Conservation (phyloP, 2,113 vertebrate genomes). For the Hemiprocne comata region DNA sequence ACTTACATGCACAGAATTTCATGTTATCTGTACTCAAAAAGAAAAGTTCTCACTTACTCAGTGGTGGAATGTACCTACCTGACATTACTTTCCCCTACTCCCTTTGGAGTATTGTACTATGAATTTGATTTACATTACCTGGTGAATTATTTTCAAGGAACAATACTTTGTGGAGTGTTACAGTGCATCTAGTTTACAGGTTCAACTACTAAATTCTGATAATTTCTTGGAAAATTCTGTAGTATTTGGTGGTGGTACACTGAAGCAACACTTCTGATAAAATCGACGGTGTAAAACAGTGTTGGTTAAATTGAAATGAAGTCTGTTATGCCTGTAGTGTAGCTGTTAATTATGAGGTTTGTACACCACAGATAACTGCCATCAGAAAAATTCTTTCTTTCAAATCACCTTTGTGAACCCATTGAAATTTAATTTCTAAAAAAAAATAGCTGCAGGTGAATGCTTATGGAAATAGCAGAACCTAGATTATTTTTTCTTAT, state of each 20-base stretch:
- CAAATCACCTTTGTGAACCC: background rate
- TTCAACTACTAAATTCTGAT: background rate
- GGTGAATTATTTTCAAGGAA: background rate
- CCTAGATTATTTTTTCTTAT: background rate
- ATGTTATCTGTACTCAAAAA: background rate
- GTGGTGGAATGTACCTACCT: background rate
- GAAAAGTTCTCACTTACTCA: background rate
- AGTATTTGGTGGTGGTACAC: background rate
- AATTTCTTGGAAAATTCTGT: background rate
- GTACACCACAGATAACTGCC: background rate
- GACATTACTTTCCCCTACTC: background rate
- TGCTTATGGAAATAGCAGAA: background rate
- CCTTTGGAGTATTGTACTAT: background rate
- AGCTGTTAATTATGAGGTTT: background rate
- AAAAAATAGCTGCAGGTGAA: background rate
- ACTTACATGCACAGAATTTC: background rate
- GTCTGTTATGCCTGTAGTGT: background rate
- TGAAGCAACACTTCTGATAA: background rate
- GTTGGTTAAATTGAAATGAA: background rate
- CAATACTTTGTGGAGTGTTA: background rate
- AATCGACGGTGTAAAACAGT: background rate
- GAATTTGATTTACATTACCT: background rate
- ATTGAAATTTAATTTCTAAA: slow-evolving; percentile 23
- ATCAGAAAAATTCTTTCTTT: background rate
- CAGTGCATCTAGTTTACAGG: background rate